Base-by-base conservation (phyloP, 1,140 invertebrate species). In the Leptopilina boulardi region DNA sequence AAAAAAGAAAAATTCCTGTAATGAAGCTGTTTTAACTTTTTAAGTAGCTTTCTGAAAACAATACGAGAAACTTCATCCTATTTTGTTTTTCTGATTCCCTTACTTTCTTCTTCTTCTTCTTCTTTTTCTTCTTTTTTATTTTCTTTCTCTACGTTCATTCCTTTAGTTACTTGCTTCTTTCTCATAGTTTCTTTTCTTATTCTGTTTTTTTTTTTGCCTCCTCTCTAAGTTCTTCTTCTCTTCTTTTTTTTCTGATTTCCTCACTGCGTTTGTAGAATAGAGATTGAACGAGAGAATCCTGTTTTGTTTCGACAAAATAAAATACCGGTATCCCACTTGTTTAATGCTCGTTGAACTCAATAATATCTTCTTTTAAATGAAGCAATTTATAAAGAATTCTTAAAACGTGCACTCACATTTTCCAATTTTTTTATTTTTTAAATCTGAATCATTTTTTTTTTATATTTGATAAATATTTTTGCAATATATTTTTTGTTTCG, bases 31-130 rank as follows among this genome's bases (percentile, higher is more conserved):
- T 83, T 82, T 82, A 86, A 87, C 82, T 86, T 86, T 38, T 86
- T 81, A 86, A 87, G 80, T 83, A 77, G 81, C 80, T 85, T 82
- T 79, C 70, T 11, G 73, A 71, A 85, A 84, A 87, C 84, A 86
- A 86, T 85, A 78, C 80, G 70, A 79, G 26, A 66, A 66, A 78
- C 41, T 77, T 78, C 23, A n/a, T 70, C 38, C 26, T 71, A n/a
- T 38, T 74, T 47, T 10, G 18, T 41, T 74, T 56, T 18, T 56
- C 18, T 34, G 44, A 8, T 19, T 59, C 34, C 47, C n/a, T 18
- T 21, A 15, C 26, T n/a, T 74, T 54, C 82, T 79, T 80, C 76
- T 86, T 82, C 70, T 79, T 80, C 76, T 86, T 82, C 70, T 74
- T 54, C 82, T 79, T 80, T 76, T 86, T 82, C 70, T n/a, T n/a